Evolutionary conservation across 2,113 vertebrate genomes (phyloP).

Genomic region (Caretta caretta): DNA sequence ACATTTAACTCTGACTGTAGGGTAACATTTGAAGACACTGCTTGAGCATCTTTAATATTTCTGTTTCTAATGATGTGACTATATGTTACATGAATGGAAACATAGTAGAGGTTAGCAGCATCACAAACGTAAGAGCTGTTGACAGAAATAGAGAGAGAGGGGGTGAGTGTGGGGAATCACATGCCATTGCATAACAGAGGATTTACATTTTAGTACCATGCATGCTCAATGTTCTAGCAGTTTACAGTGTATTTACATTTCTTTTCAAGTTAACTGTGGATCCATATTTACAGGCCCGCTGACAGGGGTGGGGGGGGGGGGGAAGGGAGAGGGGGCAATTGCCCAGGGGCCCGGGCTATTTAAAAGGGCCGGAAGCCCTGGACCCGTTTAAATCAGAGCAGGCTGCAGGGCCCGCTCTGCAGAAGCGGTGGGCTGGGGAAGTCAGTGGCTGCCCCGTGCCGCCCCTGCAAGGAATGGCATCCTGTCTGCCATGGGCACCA

Average conservation of each 20-base stretch:
- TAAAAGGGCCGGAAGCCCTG: too few species aligned
- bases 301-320: too few species aligned
- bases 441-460: too few species aligned
- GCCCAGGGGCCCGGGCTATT: too few species aligned
- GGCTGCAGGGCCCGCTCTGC: too few species aligned
- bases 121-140: conserved; percentile 29
- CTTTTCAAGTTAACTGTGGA: background rate
- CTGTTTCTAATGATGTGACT: background rate
- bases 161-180: conserved; percentile 25
- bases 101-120: background rate
- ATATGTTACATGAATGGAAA: conserved; percentile 46
- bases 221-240: conserved; percentile 49
- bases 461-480: too few species aligned
- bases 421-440: too few species aligned
- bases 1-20: background rate
- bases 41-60: conserved; percentile 7
- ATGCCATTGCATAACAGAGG: conserved; percentile 11
- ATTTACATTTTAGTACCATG: background rate
- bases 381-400: too few species aligned
- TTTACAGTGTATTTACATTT: background rate
- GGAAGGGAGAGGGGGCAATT: too few species aligned
- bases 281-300: too few species aligned
- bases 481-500: too few species aligned
- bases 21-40: background rate
- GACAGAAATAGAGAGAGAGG: conserved; percentile 26